Percentiles rank a stretch among this genome's conserved stretches.
Evolutionary conservation across 2,797 vertebrate species (phyloP).

Genomic region (Phaenicophaeus curvirostris): DNA sequence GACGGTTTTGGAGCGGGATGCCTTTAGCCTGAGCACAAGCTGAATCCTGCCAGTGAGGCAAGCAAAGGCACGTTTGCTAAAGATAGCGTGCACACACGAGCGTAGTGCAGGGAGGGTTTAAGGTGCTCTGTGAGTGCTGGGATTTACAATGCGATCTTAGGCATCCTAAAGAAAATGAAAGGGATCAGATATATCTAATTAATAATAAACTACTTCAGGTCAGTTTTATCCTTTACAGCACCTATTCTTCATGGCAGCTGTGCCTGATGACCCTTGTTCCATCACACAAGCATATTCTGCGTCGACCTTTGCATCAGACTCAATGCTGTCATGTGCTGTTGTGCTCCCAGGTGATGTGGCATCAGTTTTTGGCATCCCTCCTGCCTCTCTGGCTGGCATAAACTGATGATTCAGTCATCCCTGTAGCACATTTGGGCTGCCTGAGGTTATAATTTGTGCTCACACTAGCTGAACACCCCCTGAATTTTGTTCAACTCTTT

Average conservation of each 20-base stretch:
- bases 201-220: not conserved
- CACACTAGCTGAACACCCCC: accelerated
- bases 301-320: not conserved
- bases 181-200: not conserved
- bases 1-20: not conserved
- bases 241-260: not conserved
- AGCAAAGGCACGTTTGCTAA: constrained; percentile 20
- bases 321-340: accelerated
- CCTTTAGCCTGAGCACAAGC: not conserved
- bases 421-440: not conserved
- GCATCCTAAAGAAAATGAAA: not conserved
- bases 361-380: not conserved
- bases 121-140: not conserved
- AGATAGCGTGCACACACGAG: not conserved
- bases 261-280: not conserved
- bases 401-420: not conserved
- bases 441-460: not conserved
- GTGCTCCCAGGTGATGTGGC: not conserved
- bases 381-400: not conserved
- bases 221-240: not conserved
- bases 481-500: not conserved
- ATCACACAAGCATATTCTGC: not conserved
- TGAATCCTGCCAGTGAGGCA: not conserved
- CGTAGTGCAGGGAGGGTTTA: not conserved
- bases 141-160: not conserved